Evolutionary conservation across 2,113 vertebrate species (phyloP).

Genomic region (Blennius ocellaris): DNA sequence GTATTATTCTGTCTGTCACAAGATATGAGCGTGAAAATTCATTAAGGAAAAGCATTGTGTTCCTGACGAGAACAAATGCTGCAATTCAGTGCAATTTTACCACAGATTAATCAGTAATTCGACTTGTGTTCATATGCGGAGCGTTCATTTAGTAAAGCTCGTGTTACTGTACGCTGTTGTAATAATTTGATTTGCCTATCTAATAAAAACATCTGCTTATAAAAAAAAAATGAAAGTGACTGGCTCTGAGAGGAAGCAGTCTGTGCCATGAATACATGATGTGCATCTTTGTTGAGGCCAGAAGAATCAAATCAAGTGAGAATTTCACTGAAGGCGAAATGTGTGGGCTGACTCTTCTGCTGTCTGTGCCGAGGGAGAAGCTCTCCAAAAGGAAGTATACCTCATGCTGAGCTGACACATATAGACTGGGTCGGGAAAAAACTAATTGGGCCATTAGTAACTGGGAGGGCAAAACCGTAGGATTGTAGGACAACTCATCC

Average conservation of each 20-base stretch:
- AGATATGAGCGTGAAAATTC: slow-evolving; percentile 4
- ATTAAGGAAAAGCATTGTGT: slow-evolving; percentile 12
- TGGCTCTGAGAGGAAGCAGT: not conserved
- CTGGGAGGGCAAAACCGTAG: slow-evolving; percentile 6
- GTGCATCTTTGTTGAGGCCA: slow-evolving; percentile 3
- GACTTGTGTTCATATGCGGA: slow-evolving; percentile 3
- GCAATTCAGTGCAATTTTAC: slow-evolving; percentile 5
- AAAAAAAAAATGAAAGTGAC: slow-evolving; percentile 5
- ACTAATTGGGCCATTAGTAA: slow-evolving; percentile 32
- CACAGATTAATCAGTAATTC: slow-evolving; percentile 25
- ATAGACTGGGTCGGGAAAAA: slow-evolving; percentile 17
- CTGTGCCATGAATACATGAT: slow-evolving; percentile 14
- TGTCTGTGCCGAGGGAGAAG: slow-evolving; percentile 13
- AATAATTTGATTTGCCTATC: slow-evolving; percentile 17
- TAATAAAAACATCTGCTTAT: slow-evolving; percentile 27
- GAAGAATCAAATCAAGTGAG: slow-evolving; percentile 29
- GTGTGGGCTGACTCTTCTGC: slow-evolving; percentile 20
- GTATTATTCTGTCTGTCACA: not conserved
- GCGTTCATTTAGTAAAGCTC: slow-evolving; percentile 6
- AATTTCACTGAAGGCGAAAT: slow-evolving; percentile 29
- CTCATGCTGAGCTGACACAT: slow-evolving; percentile 31
- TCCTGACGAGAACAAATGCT: not conserved
- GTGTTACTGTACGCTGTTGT: not conserved
- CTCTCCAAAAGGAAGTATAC: slow-evolving; percentile 25
- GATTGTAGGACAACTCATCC: too few relatives aligned